Evolutionary conservation across 2,888 invertebrate species (phyloP), one percentile per base, ranked within the genome.

Genomic region (Acanthococcus lagerstroemiae): DNA sequence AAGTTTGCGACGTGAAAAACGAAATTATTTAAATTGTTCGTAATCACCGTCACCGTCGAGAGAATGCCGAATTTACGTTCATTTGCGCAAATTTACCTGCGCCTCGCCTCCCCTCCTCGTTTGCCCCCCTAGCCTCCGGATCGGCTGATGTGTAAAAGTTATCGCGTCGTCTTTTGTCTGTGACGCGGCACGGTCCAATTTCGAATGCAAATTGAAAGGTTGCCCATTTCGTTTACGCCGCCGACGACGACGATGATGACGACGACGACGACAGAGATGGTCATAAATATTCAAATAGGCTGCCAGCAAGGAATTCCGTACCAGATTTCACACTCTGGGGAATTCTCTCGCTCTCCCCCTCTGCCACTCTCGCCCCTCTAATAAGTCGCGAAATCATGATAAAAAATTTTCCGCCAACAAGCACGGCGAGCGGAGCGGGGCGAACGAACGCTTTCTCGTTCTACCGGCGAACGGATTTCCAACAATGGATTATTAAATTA

Each of bases 161-260:
- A 48, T 60, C 60, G 55, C 27, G 45, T 60, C 60, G 46, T 45
- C 46, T 45, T 45, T 60, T 60, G 60, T 60, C 60, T 60, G 26
- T n/a, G n/a, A n/a, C n/a, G n/a, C n/a, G n/a, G n/a, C 60, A 48
- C 60, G 60, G 27, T 60, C 60, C 60, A 60, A 60, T 60, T 60
- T 60, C 60, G 46, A 60, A 60, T 60, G 60, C 60, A 60, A 60
- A 60, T 60, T 60, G 60, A 60, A 60, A 60, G 60, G 60, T 60
- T 60, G 60, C 60, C 60, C 60, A 60, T 60, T 60, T 60, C 26
- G 60, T 26, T 15, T n/a, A n/a, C n/a, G n/a, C n/a, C n/a, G n/a
- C n/a, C n/a, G n/a, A n/a, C n/a, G n/a, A n/a, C n/a, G n/a, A n/a
- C n/a, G n/a, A n/a, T n/a, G n/a, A 19, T 45, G 19, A 45, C 46